Base-by-base conservation (phyloP, 2,797 vertebrate species). In the Poecilia wingei region DNA sequence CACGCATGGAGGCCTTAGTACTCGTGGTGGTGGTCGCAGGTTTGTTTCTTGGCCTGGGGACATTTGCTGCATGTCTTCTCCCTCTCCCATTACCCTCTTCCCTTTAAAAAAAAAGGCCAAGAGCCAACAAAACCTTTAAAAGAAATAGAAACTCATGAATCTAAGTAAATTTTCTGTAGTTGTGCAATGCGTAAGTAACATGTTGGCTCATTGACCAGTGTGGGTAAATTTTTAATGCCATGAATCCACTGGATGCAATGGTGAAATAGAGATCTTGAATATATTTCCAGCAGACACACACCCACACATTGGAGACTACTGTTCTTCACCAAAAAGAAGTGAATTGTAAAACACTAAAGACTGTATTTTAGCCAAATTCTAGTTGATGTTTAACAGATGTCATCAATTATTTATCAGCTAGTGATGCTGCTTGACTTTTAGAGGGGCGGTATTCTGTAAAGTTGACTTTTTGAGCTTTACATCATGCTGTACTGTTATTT, bases 151-250 rank as follows among this genome's bases (percentile, higher is more conserved):
- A 22, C 61, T 9, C 33, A 36, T 7, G 28, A 66, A 66, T 39
- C 8, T 3, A 66, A 66, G 20, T 3, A 13, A 43, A 36, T 20
- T 28, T 64, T 36, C 28, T 46, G 18, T 66, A 8, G 7, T 4
- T 7, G 6, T 51, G 75, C 69, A 77, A 68, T 36, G 3, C 13
- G 33, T 72, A 49, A 47, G 66, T 39, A 61, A 43, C 78, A 25
- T 76, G 47, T 43, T 43, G 22, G 46, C 53, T 49, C 45, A 43
- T 18, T 76, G 55, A 31, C 75, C 33, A 36, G 3, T 70, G 36
- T 39, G 66, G 45, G 46, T 87, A 3, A 46, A 84, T 74, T 57
- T 87, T 83, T 82, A 49, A 85, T 85, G 64, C 6, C 25, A 13
- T 46, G 39, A 57, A 47, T 6, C 72, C 76, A 57, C 31, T 57